Conservation (phyloP, 2,113 vertebrate genomes). For the Pseudonaja textilis region DNA sequence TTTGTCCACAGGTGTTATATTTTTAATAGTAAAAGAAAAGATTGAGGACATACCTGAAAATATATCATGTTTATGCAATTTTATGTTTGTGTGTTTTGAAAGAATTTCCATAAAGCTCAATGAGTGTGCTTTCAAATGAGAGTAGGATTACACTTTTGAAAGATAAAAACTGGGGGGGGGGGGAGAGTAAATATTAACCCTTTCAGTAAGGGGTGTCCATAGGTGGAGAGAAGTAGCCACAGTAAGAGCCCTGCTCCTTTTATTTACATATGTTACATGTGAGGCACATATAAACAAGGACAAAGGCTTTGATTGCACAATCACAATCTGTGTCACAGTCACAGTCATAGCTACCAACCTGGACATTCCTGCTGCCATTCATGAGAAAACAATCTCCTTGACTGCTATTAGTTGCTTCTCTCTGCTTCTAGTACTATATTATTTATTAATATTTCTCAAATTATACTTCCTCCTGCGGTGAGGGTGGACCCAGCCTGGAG, state of each 20-base stretch:
- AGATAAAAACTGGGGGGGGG: neutral
- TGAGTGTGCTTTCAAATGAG: neutral
- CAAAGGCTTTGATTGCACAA: neutral
- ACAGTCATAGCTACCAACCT: neutral
- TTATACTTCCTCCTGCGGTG: neutral
- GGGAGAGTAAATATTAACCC: neutral
- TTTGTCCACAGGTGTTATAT: neutral
- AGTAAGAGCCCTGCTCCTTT: neutral
- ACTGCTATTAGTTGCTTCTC: neutral
- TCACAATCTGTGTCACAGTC: neutral
- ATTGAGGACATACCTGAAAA: neutral
- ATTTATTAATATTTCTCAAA: neutral
- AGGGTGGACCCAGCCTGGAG: neutral
- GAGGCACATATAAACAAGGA: neutral
- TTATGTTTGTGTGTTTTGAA: neutral
- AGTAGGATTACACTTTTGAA: neutral
- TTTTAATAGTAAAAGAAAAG: neutral
- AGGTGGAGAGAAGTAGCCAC: neutral
- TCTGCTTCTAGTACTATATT: neutral
- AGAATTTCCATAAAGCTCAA: neutral
- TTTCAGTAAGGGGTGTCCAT: neutral
- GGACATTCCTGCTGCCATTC: neutral
- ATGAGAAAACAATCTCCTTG: neutral
- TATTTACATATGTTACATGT: neutral
- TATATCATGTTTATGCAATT: neutral